Conservation (phyloP, 2,113 vertebrate genomes). For the Gobiocypris rarus region DNA sequence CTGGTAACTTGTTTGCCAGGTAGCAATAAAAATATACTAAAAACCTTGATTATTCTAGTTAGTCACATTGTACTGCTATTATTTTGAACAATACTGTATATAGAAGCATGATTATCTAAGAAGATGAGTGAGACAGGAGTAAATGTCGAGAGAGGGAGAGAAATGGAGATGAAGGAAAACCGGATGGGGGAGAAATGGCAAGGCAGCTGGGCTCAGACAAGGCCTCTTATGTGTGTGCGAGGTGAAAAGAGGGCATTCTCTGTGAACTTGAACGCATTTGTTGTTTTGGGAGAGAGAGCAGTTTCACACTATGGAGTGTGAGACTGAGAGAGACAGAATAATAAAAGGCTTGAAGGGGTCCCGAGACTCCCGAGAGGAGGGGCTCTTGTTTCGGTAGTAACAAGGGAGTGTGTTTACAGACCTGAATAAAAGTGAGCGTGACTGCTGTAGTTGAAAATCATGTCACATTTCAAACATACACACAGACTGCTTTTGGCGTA, state of each 20-base stretch:
- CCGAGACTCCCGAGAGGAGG: neutral
- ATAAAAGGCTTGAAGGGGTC: neutral
- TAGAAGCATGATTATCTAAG: neutral
- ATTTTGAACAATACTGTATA: too few relatives aligned
- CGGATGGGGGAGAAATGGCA: neutral
- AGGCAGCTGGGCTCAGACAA: conserved; percentile 50
- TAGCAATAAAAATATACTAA: too few relatives aligned
- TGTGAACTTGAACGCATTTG: conserved; percentile 32
- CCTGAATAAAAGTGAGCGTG: neutral
- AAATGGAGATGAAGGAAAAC: neutral
- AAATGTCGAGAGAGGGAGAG: neutral
- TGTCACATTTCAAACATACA: neutral
- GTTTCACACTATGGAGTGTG: neutral
- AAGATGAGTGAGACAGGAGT: neutral
- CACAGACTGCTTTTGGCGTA: neutral
- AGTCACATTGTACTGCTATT: too few relatives aligned
- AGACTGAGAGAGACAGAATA: neutral
- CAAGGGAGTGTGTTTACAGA: neutral
- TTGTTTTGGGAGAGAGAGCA: conserved; percentile 27
- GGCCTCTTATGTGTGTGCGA: conserved; percentile 43
- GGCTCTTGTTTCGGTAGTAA: neutral
- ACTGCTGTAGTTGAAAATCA: neutral
- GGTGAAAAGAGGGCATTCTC: conserved; percentile 18
- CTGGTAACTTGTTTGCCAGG: too few relatives aligned
- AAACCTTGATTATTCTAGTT: too few relatives aligned